Evolutionary conservation across 2,113 vertebrate species (phyloP).

Genomic region (Catharus fuscescens): DNA sequence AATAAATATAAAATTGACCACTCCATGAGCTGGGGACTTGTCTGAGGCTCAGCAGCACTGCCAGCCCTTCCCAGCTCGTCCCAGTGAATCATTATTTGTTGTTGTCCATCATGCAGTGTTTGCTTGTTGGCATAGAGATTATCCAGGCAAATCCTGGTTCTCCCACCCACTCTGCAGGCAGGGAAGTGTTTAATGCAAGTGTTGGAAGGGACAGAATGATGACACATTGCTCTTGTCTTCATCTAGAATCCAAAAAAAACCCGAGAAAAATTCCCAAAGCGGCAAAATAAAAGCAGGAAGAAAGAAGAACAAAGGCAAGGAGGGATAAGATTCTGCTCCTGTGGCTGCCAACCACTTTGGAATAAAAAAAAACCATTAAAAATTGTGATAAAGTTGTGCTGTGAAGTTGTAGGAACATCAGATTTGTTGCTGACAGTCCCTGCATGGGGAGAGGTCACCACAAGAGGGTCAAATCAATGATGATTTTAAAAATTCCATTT

Average conservation of each 20-base stretch:
- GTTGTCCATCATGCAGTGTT: background rate
- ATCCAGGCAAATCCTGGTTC: background rate
- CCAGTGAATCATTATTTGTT: conserved; percentile 11
- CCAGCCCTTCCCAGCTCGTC: background rate
- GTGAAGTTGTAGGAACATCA: background rate
- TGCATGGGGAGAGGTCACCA: background rate
- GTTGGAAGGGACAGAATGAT: conserved; percentile 14
- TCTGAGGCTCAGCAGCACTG: background rate
- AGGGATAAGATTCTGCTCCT: background rate
- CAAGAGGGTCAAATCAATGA: background rate
- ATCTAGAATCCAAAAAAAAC: background rate
- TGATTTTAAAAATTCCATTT: background rate
- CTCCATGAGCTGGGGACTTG: background rate
- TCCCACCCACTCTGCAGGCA: conserved; percentile 10
- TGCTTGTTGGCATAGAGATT: conserved; percentile 40
- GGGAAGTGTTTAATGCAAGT: background rate
- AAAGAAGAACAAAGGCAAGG: background rate
- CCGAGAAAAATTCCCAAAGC: background rate
- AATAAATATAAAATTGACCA: background rate
- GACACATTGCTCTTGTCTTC: conserved; percentile 14
- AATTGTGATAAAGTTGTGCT: background rate
- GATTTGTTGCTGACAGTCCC: background rate
- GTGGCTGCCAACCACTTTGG: background rate
- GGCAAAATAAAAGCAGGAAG: background rate
- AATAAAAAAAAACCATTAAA: background rate